These are phyloP conservation scores for Caenorhabditis tropicalis DNA, from an alignment of 1,140 invertebrate genomes.

Conservation along the genomic window DNA sequence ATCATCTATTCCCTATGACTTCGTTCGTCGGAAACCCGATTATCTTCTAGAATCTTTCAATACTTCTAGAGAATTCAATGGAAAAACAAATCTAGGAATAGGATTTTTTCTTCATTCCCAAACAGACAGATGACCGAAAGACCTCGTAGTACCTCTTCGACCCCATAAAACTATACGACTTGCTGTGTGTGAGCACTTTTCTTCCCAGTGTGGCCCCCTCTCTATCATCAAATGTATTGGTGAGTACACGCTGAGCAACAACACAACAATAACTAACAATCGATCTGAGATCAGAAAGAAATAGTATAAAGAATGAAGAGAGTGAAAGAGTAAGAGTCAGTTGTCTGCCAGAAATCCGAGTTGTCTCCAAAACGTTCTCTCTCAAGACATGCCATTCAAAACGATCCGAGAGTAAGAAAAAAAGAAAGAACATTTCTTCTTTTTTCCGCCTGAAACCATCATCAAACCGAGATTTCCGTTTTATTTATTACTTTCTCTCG, in stretches of 20 bases:
- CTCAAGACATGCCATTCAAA: conserved; percentile 15
- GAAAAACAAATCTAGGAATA: too few relatives aligned
- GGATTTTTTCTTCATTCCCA: too few relatives aligned
- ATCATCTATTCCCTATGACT: too few relatives aligned
- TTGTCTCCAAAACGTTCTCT: conserved; percentile 11
- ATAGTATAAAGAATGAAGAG: background rate
- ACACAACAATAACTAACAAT: conserved; percentile 26
- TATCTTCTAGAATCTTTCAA: too few relatives aligned
- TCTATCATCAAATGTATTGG: background rate
- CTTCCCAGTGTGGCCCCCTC: background rate
- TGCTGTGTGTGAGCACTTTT: conserved; percentile 10
- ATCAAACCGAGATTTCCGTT: conserved; percentile 21
- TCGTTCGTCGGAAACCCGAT: too few relatives aligned
- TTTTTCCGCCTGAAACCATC: background rate
- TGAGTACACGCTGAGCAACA: conserved; percentile 37
- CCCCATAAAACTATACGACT: conserved; percentile 37
- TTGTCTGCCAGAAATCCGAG: background rate
- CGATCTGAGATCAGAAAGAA: conserved; percentile 14
- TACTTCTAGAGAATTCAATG: too few relatives aligned
- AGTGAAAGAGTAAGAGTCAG: background rate
- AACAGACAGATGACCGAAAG: background rate
- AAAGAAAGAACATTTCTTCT: background rate
- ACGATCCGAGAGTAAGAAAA: background rate
- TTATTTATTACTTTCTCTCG: conserved; percentile 43
- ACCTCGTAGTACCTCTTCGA: background rate